A percentile compares a stretch with the other conserved stretches of the same genome.
phyloP scores from a whole-genome alignment of 2,113 vertebrate genomes.

The Neolamprologus modestus region DNA sequence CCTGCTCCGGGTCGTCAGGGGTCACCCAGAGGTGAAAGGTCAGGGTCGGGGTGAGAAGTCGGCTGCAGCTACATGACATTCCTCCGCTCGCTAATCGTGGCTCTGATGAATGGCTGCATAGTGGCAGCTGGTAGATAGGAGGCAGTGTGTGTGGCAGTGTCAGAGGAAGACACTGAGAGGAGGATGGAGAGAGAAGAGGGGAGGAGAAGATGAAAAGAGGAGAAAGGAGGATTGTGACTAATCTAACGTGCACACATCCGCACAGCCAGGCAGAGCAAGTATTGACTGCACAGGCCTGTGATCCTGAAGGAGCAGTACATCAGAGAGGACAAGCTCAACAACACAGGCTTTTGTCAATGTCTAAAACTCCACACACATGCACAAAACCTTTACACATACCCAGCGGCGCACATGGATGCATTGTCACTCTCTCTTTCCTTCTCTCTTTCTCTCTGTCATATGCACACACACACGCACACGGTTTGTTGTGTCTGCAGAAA shows the following conservation, averaged over 20 bases:
- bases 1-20: neutral
- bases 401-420: conserved; percentile 7
- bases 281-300: conserved; percentile 48
- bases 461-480: neutral
- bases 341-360: conserved; percentile 42
- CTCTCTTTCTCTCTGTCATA: neutral
- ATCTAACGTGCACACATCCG: conserved; percentile 19
- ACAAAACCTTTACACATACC: conserved; percentile 9
- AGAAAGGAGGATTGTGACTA: neutral
- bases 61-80: conserved; percentile 58
- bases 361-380: conserved; percentile 29
- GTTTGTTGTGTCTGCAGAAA: conserved; percentile 61
- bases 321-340: conserved; percentile 55
- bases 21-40: conserved; percentile 43
- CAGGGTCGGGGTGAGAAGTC: conserved; percentile 43
- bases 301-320: conserved; percentile 55
- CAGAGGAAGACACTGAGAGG: neutral
- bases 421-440: neutral
- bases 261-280: conserved; percentile 5
- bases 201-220: neutral
- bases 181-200: neutral
- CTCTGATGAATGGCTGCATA: conserved; percentile 51
- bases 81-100: conserved; percentile 58
- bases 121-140: conserved; percentile 57
- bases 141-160: conserved; percentile 20